Percentiles rank a stretch among this genome's conserved stretches.
phyloP scores from a whole-genome alignment of 2,797 vertebrate species.

The Selene dorsalis region DNA sequence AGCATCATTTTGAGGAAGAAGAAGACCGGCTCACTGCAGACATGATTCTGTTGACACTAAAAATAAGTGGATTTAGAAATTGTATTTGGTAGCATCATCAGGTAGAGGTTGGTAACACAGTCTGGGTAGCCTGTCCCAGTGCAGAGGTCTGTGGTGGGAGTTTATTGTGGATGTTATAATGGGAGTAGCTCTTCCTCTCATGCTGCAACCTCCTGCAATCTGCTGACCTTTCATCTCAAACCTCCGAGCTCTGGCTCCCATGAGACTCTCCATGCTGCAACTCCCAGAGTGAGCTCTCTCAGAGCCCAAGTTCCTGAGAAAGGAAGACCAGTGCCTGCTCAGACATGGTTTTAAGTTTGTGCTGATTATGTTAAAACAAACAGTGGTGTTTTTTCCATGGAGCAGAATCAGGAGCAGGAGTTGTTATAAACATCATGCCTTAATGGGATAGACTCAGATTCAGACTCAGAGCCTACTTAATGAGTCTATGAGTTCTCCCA shows the following conservation, averaged over 20 bases:
- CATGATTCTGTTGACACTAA: background rate
- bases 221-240: slow-evolving; percentile 72
- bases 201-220: slow-evolving; percentile 68
- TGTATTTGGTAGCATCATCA: background rate
- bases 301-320: slow-evolving; percentile 59
- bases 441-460: slow-evolving; percentile 15
- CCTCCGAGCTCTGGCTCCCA: slow-evolving; percentile 54
- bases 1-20: background rate
- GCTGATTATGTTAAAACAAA: slow-evolving; percentile 9
- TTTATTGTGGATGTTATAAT: slow-evolving; percentile 30
- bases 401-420: background rate
- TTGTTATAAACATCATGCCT: background rate
- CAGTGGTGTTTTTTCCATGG: slow-evolving; percentile 1
- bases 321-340: slow-evolving; percentile 25
- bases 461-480: slow-evolving; percentile 11
- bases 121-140: background rate
- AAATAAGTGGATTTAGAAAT: slow-evolving; percentile 5
- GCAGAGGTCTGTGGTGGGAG: slow-evolving; percentile 5
- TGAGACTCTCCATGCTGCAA: slow-evolving; percentile 48
- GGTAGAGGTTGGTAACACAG: background rate
- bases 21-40: background rate
- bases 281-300: slow-evolving; percentile 60
- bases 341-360: slow-evolving; percentile 30
- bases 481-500: slow-evolving; percentile 29
- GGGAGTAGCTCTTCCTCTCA: slow-evolving; percentile 52